Percentiles rank a stretch among this genome's conserved stretches.
Evolutionary conservation across 2,888 invertebrate genomes (phyloP).

Genomic region (Eupithecia tripunctaria): DNA sequence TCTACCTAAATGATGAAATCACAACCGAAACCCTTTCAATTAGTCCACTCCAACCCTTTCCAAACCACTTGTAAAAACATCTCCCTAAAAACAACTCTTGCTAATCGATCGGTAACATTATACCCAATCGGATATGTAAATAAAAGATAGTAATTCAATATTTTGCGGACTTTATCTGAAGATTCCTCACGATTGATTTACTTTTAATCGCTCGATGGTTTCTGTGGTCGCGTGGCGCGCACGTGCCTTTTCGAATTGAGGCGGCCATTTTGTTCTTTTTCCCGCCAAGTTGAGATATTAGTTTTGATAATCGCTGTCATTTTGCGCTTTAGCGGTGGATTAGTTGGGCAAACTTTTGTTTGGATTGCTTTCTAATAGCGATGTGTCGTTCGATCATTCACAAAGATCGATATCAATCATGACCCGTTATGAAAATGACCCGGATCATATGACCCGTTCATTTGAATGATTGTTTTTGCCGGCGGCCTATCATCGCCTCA

Average conservation of each 20-base stretch:
- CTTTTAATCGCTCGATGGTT: slow-evolving; percentile 65
- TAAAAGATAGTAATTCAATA: slow-evolving; percentile 79
- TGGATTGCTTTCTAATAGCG: not conserved
- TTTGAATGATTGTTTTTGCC: too few species aligned
- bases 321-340: slow-evolving; percentile 52
- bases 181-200: slow-evolving; percentile 67
- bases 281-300: slow-evolving; percentile 53
- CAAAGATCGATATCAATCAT: too few species aligned
- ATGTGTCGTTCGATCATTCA: too few species aligned
- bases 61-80: slow-evolving; percentile 61
- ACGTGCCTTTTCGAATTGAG: slow-evolving; percentile 72
- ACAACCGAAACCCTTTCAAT: not conserved
- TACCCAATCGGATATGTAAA: slow-evolving; percentile 80
- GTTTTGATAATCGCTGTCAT: slow-evolving; percentile 65
- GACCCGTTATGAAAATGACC: too few species aligned
- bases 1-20: not conserved
- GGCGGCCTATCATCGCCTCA: too few species aligned
- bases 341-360: slow-evolving; percentile 43
- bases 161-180: slow-evolving; percentile 67
- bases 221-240: slow-evolving; percentile 66
- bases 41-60: slow-evolving; percentile 12
- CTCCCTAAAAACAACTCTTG: slow-evolving; percentile 63
- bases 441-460: too few species aligned
- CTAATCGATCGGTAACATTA: slow-evolving; percentile 69
- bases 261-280: slow-evolving; percentile 59